Evolutionary conservation across 1,140 invertebrate genomes (phyloP).

Genomic region (honey bee (Apis mellifera)): DNA sequence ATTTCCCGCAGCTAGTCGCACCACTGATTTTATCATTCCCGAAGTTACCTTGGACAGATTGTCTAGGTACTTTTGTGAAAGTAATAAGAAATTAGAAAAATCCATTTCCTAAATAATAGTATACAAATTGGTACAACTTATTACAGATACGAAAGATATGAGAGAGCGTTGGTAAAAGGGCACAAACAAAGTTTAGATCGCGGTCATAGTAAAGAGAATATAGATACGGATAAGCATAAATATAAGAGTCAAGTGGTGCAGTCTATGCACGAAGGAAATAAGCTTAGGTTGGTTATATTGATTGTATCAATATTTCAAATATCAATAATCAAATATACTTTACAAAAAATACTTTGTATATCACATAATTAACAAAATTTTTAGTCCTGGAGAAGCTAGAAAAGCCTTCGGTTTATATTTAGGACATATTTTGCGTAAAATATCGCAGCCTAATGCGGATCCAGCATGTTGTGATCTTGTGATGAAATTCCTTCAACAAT

Average conservation of each 20-base stretch:
- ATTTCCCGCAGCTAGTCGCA: constrained; percentile 85
- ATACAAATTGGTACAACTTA: constrained; percentile 16
- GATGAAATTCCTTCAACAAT: constrained; percentile 91
- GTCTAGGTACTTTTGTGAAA: constrained; percentile 71
- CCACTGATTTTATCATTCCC: constrained; percentile 79
- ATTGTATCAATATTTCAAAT: neutral
- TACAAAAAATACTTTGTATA: neutral
- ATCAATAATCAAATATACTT: neutral
- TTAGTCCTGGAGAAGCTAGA: constrained; percentile 85
- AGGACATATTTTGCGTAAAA: constrained; percentile 87
- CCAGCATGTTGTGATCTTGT: constrained; percentile 85
- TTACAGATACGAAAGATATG: constrained; percentile 81
- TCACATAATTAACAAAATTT: constrained; percentile 28
- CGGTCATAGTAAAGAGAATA: constrained; percentile 76
- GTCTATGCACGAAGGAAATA: constrained; percentile 80
- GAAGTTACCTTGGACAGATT: constrained; percentile 77
- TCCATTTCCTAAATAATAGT: neutral
- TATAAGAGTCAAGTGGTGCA: constrained; percentile 79
- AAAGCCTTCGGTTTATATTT: constrained; percentile 93
- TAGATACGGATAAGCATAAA: constrained; percentile 76
- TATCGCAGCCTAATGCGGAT: constrained; percentile 84
- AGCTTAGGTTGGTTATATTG: constrained; percentile 80
- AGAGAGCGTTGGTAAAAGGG: constrained; percentile 83
- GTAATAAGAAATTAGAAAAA: neutral
- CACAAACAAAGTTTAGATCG: constrained; percentile 80